Base-by-base conservation (phyloP, 2,888 invertebrate genomes). In the Thumatha senex region DNA sequence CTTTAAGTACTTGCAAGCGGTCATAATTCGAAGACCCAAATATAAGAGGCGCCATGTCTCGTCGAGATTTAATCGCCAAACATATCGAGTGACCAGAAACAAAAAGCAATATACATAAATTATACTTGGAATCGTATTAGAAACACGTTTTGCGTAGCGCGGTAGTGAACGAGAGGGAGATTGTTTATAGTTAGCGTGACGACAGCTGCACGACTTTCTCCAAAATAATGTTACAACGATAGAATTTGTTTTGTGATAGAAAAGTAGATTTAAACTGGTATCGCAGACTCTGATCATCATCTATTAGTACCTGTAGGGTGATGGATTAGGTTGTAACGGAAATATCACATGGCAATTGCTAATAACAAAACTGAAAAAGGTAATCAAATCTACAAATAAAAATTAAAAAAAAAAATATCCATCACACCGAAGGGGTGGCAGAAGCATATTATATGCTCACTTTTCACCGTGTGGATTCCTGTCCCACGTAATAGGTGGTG, bases 111-210 rank as follows among this genome's bases (percentile, higher is more conserved):
- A 76, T 78, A 78, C 80, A 82, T 81, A 83, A 78, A 78, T 76
- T 74, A 73, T 72, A 63, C 64, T 74, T 69, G 63, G 67, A 74
- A 75, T 73, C 76, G 74, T 76, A 79, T 76, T 80, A 80, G 80
- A 76, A 82, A 84, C 82, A 74, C 76, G 82, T 82, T 82, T 72
- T 77, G 83, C 83, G 85, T 85, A 85, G 82, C 82, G 78, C 84
- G 73, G 85, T 84, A 83, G 84, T 82, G 78, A 80, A 74, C 82
- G 72, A 70, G 70, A 56, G 52, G 67, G 45, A 36, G 11, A 39
- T 34, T 7, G 7, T 51, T 82, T 72, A 63, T 1, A 56, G 1
- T 0, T 0, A 0, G 64, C 75, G 79, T 71, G 29, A 70, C 74
- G 75, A 70, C 24, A 15, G 36, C 63, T 58, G 40, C 13, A 51